A percentile compares a stretch with the other conserved stretches of the same genome.
Evolutionary conservation across 2,797 vertebrate species (phyloP).

Genomic region (Morus bassanus): DNA sequence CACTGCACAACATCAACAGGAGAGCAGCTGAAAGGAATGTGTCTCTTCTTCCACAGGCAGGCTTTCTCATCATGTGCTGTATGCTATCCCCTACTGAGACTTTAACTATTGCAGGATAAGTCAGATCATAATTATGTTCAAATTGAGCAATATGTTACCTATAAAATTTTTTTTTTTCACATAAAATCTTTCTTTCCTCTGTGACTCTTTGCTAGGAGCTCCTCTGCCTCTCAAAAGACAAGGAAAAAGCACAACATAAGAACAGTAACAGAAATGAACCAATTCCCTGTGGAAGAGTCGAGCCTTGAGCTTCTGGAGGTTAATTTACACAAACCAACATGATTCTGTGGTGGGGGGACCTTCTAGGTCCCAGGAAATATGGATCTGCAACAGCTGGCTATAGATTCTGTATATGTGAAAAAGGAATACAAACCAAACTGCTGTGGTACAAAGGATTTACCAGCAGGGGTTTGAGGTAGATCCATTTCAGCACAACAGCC

Average conservation of each 20-base stretch:
- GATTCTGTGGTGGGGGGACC: accelerated
- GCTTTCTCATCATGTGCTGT: neutral
- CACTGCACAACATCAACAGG: neutral
- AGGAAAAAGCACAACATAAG: neutral
- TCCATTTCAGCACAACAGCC: neutral
- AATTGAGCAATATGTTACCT: neutral
- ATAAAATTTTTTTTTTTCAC: neutral
- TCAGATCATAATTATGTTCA: neutral
- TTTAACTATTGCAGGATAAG: neutral
- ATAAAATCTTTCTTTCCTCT: neutral
- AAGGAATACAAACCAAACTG: neutral
- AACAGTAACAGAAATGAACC: neutral
- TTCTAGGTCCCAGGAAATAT: neutral
- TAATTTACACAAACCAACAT: accelerated
- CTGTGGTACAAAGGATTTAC: neutral
- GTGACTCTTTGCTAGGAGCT: neutral
- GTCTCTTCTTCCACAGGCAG: neutral
- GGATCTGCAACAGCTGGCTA: neutral
- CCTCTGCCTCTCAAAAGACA: neutral
- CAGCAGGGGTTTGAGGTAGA: neutral
- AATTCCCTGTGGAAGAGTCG: neutral
- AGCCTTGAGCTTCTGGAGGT: neutral
- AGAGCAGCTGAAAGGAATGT: neutral
- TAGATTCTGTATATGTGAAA: neutral
- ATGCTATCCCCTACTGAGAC: neutral